Conservation (phyloP, 2,888 invertebrate genomes). For the Sphinx pinastri region DNA sequence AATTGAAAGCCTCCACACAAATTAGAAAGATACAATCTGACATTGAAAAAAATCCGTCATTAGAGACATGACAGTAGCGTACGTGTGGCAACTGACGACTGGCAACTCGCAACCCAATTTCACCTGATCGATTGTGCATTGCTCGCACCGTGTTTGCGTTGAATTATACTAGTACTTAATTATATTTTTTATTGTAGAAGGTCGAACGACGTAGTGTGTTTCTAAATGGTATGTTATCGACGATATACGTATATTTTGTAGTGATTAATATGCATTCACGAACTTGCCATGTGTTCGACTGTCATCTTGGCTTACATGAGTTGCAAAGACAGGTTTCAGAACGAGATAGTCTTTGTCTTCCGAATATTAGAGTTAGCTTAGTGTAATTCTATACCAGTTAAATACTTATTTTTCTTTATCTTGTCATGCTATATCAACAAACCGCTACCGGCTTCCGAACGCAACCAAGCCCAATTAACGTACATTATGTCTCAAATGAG, state of each 20-base stretch:
- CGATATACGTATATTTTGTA: too few species aligned
- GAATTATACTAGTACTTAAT: neutral
- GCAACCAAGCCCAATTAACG: neutral
- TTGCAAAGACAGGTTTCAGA: too few species aligned
- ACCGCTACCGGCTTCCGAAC: neutral
- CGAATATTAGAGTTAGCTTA: too few species aligned
- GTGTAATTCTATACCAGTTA: too few species aligned
- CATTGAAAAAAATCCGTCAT: slow-evolving; percentile 1
- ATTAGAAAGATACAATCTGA: neutral
- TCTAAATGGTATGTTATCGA: too few species aligned
- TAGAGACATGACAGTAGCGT: neutral
- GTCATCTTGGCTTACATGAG: too few species aligned
- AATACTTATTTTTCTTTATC: neutral
- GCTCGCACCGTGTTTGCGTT: slow-evolving; percentile 22
- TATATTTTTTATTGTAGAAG: neutral
- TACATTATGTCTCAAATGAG: neutral
- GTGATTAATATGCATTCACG: too few species aligned
- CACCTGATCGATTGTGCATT: slow-evolving; percentile 53
- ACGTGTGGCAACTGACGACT: slow-evolving; percentile 35
- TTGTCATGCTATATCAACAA: neutral
- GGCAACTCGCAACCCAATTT: slow-evolving; percentile 51
- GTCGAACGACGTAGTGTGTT: too few species aligned
- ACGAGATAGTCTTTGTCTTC: too few species aligned
- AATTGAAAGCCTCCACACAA: neutral
- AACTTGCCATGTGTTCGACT: too few species aligned